Conservation (phyloP, 2,113 vertebrate species). For the Siniperca chuatsi region DNA sequence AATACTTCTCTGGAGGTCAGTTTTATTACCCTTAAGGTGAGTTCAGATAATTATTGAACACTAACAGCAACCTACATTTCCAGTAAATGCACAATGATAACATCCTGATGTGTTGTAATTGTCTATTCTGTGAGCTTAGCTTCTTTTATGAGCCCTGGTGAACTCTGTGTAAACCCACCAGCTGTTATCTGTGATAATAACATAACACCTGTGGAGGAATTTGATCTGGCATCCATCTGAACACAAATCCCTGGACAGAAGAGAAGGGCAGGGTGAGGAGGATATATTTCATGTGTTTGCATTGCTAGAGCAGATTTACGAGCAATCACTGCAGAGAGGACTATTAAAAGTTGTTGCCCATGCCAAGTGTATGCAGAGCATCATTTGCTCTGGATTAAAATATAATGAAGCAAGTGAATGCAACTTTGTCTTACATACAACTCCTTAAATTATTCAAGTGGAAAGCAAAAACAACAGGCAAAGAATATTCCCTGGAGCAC, state of each 20-base stretch:
- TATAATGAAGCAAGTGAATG: slow-evolving; percentile 84
- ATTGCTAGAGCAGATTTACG: slow-evolving; percentile 56
- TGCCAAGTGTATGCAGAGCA: slow-evolving; percentile 70
- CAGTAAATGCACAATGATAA: slow-evolving; percentile 40
- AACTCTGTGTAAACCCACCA: slow-evolving; percentile 56
- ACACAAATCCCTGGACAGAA: slow-evolving; percentile 41
- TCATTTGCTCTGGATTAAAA: slow-evolving; percentile 82
- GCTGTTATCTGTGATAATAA: slow-evolving; percentile 65
- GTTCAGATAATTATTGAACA: slow-evolving; percentile 10
- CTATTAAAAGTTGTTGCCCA: slow-evolving; percentile 57
- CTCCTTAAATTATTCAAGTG: slow-evolving; percentile 83
- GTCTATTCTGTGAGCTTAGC: slow-evolving; percentile 25
- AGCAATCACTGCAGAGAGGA: slow-evolving; percentile 44
- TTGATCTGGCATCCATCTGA: slow-evolving; percentile 59
- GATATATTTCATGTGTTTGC: slow-evolving; percentile 43
- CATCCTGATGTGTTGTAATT: slow-evolving; percentile 24
- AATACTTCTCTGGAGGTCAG: not conserved
- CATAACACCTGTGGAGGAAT: slow-evolving; percentile 66
- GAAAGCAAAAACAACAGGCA: slow-evolving; percentile 72
- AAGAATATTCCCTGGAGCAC: slow-evolving; percentile 73
- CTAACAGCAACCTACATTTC: slow-evolving; percentile 16
- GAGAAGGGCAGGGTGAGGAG: slow-evolving; percentile 40
- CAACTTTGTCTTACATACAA: slow-evolving; percentile 84
- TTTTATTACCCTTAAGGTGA: slow-evolving; percentile 30
- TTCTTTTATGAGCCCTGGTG: slow-evolving; percentile 28